Base-by-base conservation (phyloP, 2,113 vertebrate species). In the Phalacrocorax aristotelis region DNA sequence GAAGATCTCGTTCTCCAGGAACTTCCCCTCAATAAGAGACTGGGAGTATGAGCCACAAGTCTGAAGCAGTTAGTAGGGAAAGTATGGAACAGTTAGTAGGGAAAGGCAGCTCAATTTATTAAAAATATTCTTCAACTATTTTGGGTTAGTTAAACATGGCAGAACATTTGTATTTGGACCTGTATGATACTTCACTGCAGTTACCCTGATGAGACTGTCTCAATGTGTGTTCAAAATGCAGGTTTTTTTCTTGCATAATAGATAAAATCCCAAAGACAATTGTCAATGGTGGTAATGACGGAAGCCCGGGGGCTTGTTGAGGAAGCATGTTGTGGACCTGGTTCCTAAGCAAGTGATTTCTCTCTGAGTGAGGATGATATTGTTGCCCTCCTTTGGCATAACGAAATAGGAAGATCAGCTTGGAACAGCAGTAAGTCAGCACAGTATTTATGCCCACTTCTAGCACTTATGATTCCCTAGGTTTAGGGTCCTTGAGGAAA, bases 1-100 rank as follows among this genome's bases (percentile, higher is more conserved):
- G 48, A 51, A 78, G 32, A 58, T 58, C 5, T 11, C 32, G 23
- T 70, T 96, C 77, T 84, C 55, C 26, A 55, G 69, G 48, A 60
- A 78, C 32, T 66, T 62, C 61, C 12, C 20, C 26, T 87, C 22
- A 70, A 7, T 54, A 62, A 84, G 42, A 72, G 44, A 87, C 81
- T 49, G 17, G 36, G 42, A 22, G 6, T 61, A 61, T 54, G 51
- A 89, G 20, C 54, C 9, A 44, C 18, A 83, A 54, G 36, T 89
- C 69, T 74, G 80, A 92, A 95, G 58, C 68, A 77, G 12, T 62
- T 93, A 80, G 54, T 55, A 83, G 61, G 58, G 44, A 87, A 90
- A 72, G 52, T 38, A 38, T 38, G 38, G 38, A 38, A 38, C 38
- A 38, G 51, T 84, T 93, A 80, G 54, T 55, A 83, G 61, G 58